Evolutionary conservation across 2,888 invertebrate species (phyloP).

Genomic region (Drosophila mimica): DNA sequence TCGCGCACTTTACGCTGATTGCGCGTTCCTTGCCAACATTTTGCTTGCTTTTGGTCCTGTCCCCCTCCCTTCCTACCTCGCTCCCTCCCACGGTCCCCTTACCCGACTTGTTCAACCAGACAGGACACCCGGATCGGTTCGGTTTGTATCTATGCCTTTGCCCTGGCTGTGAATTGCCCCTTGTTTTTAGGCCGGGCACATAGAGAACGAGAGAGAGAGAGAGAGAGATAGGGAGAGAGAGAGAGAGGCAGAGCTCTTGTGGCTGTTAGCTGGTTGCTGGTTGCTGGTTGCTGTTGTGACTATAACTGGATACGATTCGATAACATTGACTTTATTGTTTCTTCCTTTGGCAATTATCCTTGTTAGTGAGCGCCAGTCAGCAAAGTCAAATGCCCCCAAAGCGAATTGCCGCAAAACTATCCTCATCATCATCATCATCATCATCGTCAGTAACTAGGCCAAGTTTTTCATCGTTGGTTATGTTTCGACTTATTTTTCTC

Average conservation of each 20-base stretch:
- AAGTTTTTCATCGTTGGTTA: constrained; percentile 15
- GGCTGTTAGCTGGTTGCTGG: constrained; percentile 28
- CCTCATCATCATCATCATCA: constrained; percentile 29
- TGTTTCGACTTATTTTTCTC: constrained; percentile 6
- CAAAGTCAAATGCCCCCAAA: constrained; percentile 42
- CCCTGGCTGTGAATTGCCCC: constrained; percentile 10
- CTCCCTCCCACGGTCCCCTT: too few relatives aligned
- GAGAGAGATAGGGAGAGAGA: neutral
- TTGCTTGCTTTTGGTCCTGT: constrained; percentile 50
- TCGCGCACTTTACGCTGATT: constrained; percentile 79
- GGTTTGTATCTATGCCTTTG: constrained; percentile 20
- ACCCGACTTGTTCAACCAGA: constrained; percentile 8
- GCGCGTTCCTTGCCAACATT: constrained; percentile 74
- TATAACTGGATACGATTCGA: constrained; percentile 62
- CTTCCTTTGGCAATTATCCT: constrained; percentile 78
- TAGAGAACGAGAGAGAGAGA: neutral
- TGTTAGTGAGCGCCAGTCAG: constrained; percentile 59
- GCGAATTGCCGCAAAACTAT: constrained; percentile 30
- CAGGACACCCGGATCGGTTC: constrained; percentile 28
- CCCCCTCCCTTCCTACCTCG: too few relatives aligned
- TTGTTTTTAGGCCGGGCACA: constrained; percentile 32
- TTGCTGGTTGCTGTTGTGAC: constrained; percentile 10
- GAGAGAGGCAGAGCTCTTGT: neutral
- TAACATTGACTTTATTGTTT: constrained; percentile 77
- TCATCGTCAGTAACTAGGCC: constrained; percentile 4